A percentile compares a stretch with the other conserved stretches of the same genome.
phyloP scores from a whole-genome alignment of 2,888 invertebrate genomes.

The Brassicogethes aeneus region DNA sequence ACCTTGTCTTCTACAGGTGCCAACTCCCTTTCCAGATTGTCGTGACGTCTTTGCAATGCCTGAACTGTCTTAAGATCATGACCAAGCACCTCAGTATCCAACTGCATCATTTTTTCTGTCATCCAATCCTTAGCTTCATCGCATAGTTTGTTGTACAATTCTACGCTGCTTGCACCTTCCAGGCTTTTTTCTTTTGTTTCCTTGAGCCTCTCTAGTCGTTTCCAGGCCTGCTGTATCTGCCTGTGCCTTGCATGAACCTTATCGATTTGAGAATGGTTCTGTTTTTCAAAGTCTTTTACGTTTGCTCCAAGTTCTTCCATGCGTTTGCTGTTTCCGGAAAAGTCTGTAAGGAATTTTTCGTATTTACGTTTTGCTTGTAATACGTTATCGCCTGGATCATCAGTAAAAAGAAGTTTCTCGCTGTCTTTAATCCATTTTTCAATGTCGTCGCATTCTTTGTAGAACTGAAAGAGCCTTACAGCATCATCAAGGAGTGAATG shows the following conservation, averaged over 20 bases:
- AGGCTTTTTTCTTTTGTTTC: constrained; percentile 84
- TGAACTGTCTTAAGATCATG: constrained; percentile 86
- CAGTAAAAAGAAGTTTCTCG: constrained; percentile 74
- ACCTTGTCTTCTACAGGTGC: constrained; percentile 87
- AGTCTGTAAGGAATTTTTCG: constrained; percentile 91
- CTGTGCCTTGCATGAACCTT: constrained; percentile 67
- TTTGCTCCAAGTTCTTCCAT: constrained; percentile 82
- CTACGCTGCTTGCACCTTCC: constrained; percentile 73
- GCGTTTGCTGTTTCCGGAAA: constrained; percentile 87
- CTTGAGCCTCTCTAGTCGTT: constrained; percentile 74
- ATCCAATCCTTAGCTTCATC: constrained; percentile 98
- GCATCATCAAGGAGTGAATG: constrained; percentile 85
- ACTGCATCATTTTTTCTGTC: constrained; percentile 86
- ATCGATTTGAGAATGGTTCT: constrained; percentile 80
- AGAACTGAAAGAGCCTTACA: constrained; percentile 85
- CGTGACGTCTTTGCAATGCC: constrained; percentile 84
- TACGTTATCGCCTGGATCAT: constrained; percentile 80
- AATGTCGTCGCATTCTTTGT: constrained; percentile 95
- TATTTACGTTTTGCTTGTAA: constrained; percentile 91
- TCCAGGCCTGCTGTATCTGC: constrained; percentile 86
- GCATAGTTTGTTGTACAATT: constrained; percentile 90
- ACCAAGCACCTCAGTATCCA: constrained; percentile 69
- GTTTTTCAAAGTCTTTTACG: constrained; percentile 74
- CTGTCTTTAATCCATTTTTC: constrained; percentile 97
- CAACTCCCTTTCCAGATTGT: constrained; percentile 87